Evolutionary conservation across 30 jellyfish, hydroid and myxozoan genomes (phyloP), one percentile per base, ranked within the genome.

Genomic region (Rhopilema esculentum): DNA sequence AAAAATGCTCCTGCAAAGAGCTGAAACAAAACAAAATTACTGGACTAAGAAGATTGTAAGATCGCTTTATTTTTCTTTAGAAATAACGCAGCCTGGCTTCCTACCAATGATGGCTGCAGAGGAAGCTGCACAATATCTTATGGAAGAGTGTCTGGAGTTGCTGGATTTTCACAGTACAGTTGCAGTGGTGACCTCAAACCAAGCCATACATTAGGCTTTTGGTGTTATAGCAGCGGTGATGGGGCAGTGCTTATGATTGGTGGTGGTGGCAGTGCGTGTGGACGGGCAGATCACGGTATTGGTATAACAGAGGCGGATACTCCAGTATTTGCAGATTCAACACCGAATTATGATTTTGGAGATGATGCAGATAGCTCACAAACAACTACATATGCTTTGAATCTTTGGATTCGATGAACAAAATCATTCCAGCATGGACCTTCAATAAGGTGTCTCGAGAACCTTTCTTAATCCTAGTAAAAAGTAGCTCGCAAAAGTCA

Each of bases 211-310:
- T 69, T 84, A 15, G 92, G 92, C 2, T 84, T 84, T 50, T 84
- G 92, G 92, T 84, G 92, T 72, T 86, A 84, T 27, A 69, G 71
- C 48, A 26, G 92, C 48, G 33, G 80, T 4, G 92, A 86, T 0
- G 92, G 71, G 52, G 86, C 69, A 16, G 49, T 86, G 0, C 86
- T 84, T 1, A 53, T 84, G 30, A 84, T 84, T 86, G 71, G 70
- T 53, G 92, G 92, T 0, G 92, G 92, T 0, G 92, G 92, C 0
- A 69, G 80, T 53, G 49, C 92, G 53, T 84, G 92, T 31, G 64
- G 53, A 0, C 79, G 92, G 33, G 92, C 92, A 12, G 92, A 84
- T 52, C 92, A 84, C 30, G 92, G 92, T 15, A 57, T 84, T 21
- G 92, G 77, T 8, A 30, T 84, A 18, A 84, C 92, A 15, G 92